phyloP scores from a whole-genome alignment of 2,797 vertebrate species.

The Crax fasciolata region DNA sequence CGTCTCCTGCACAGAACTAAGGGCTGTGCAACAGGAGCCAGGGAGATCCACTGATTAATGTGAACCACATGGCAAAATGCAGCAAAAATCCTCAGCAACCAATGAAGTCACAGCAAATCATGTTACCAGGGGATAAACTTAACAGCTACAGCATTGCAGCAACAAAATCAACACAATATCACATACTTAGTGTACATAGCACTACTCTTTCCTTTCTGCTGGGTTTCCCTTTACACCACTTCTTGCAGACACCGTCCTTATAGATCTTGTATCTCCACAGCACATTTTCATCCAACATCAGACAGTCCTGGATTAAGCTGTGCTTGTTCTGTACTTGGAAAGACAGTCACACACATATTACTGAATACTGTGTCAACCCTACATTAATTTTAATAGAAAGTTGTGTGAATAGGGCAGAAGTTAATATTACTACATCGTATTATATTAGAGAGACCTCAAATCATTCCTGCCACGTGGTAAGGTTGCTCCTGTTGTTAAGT shows the following conservation, averaged over 20 bases:
- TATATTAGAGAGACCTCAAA: neutral
- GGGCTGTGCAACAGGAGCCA: neutral
- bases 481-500: neutral
- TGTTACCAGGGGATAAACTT: slow-evolving; percentile 22
- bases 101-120: slow-evolving; percentile 37
- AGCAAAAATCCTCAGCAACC: slow-evolving; percentile 20
- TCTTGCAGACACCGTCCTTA: neutral
- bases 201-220: neutral
- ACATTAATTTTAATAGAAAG: neutral
- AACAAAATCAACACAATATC: neutral
- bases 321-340: neutral
- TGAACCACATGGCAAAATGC: slow-evolving; percentile 33
- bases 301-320: neutral
- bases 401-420: neutral
- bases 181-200: neutral
- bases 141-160: neutral
- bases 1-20: slow-evolving; percentile 14
- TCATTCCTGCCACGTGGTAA: neutral
- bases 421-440: neutral
- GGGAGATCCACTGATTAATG: slow-evolving; percentile 30
- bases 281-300: neutral
- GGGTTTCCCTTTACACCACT: neutral
- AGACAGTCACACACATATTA: neutral
- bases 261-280: neutral
- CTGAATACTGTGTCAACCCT: neutral